A percentile compares a stretch with the other conserved stretches of the same genome.
Evolutionary conservation across 2,113 vertebrate genomes (phyloP).

Genomic region (Cariama cristata): DNA sequence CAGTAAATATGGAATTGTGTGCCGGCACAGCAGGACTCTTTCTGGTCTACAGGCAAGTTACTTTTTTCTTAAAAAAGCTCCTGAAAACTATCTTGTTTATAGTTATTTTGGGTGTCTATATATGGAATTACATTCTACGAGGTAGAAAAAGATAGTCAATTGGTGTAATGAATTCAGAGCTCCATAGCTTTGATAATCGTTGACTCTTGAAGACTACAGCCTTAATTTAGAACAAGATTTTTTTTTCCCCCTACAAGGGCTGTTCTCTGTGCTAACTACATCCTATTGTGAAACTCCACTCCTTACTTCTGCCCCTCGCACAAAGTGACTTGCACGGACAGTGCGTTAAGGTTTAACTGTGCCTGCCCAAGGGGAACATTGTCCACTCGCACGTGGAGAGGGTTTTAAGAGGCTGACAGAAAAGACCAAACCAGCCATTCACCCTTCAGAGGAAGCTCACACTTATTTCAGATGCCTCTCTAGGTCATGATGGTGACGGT

Average conservation of each 20-base stretch:
- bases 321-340: not conserved
- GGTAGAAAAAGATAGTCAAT: not conserved
- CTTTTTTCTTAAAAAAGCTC: not conserved
- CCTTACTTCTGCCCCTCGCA: not conserved
- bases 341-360: not conserved
- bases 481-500: not conserved
- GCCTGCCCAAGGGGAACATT: not conserved
- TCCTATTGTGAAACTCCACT: not conserved
- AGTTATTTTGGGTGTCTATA: not conserved
- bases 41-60: rapidly evolving
- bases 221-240: not conserved
- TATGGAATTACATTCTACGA: rapidly evolving
- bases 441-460: not conserved
- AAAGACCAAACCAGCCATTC: not conserved
- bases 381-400: not conserved
- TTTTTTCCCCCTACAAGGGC: not conserved
- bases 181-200: not conserved
- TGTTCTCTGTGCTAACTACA: not conserved
- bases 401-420: not conserved
- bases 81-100: not conserved
- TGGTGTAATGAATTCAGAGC: not conserved
- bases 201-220: not conserved
- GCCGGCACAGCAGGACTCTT: not conserved
- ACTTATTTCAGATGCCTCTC: conserved; percentile 1
- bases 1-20: not conserved